Percentiles rank a stretch among this genome's conserved stretches.
Conservation (phyloP, 2,113 vertebrate species). For the Melanocharis versteri region DNA sequence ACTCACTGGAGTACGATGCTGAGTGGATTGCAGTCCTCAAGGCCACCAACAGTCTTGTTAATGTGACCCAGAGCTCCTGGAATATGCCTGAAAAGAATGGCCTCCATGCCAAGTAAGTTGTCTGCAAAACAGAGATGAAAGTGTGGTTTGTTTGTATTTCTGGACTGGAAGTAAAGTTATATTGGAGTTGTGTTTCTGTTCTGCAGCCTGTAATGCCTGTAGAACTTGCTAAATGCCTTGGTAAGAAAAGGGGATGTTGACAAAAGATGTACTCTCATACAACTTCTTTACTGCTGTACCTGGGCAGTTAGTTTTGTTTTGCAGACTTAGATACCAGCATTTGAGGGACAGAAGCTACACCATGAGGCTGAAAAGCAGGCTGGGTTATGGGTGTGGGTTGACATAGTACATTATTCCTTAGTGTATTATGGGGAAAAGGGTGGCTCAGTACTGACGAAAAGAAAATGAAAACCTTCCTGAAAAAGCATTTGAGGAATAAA, state of each 20-base stretch:
- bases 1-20: constrained; percentile 86
- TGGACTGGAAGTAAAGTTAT: not conserved
- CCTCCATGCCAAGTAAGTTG: constrained; percentile 80
- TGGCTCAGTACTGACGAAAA: not conserved
- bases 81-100: constrained; percentile 91
- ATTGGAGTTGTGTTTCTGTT: not conserved
- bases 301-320: not conserved
- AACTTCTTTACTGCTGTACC: not conserved
- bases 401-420: not conserved
- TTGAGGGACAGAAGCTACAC: not conserved
- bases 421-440: not conserved
- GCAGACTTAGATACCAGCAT: not conserved
- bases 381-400: not conserved
- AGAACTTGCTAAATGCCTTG: not conserved
- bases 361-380: not conserved
- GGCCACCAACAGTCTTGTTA: constrained; percentile 84
- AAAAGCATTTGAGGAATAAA: not conserved
- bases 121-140: not conserved
- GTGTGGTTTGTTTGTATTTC: not conserved
- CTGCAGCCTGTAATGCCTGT: not conserved
- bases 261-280: not conserved
- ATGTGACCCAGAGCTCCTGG: constrained; percentile 78
- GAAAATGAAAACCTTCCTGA: not conserved
- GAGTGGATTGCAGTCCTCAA: constrained; percentile 95
- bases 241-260: not conserved